Evolutionary conservation across 1,140 invertebrate genomes (phyloP), one percentile per base, ranked within the genome.

Genomic region (Homalodisca vitripennis): DNA sequence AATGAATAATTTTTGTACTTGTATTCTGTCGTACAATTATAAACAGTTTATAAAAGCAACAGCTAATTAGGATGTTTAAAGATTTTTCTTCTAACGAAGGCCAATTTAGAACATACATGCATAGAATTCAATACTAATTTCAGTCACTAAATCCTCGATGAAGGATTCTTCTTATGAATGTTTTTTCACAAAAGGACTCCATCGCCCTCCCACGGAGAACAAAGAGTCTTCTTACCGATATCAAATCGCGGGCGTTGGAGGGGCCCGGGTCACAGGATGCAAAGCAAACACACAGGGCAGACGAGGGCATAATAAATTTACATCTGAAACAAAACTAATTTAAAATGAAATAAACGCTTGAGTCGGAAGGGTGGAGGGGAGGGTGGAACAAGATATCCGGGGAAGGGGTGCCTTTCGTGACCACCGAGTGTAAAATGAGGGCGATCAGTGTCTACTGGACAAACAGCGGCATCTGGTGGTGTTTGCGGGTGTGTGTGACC

Each of bases 241-340:
- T 6, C 34, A 41, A 41, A 17, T 41, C 34, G 6, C 34, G 34
- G 34, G 34, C 6, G 34, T 6, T 41, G 34, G 17, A 41, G 34
- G 6, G 34, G 34, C n/a, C n/a, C n/a, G 34, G 34, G 17, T 53
- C 22, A 60, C 55, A 60, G 55, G 26, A 26, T 60, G 6, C 55
- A 27, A 60, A 60, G 55, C 55, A 60, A 60, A 60, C 24, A 60
- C 55, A 60, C 14, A 20, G 20, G 20, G 29, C 14, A 20, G 20
- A 22, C 48, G 48, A 53, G 55, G 55, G 55, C 29, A 60, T 60
- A 60, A 60, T 60, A 60, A 60, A 60, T 60, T 60, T 60, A 60
- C 55, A 60, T 60, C 55, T 60, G 55, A 60, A 60, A 60, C 55
- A 60, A 60, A 60, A 60, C 55, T 60, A 60, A 60, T 60, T 60